These are phyloP conservation scores for Apolygus lucorum DNA, from an alignment of 1,140 invertebrate genomes.

Conservation along the genomic window DNA sequence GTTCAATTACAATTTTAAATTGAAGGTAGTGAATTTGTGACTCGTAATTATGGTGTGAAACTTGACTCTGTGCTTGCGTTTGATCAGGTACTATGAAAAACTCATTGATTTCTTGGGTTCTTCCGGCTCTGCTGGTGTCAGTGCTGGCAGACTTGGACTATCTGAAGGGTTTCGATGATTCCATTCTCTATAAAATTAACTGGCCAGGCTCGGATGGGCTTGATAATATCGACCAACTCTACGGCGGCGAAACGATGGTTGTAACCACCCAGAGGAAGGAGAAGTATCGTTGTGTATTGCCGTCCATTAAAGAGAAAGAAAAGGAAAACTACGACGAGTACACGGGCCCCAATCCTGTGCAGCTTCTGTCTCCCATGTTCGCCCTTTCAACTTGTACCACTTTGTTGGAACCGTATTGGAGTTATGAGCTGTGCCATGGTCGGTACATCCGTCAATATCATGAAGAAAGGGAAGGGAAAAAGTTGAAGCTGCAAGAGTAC, in stretches of 20 bases:
- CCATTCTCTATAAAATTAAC: constrained; percentile 67
- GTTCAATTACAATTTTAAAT: too few species aligned
- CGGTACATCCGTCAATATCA: constrained; percentile 85
- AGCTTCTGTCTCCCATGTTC: constrained; percentile 67
- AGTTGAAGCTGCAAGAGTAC: constrained; percentile 70
- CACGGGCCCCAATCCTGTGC: constrained; percentile 53
- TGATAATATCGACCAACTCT: constrained; percentile 3
- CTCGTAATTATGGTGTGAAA: too few species aligned
- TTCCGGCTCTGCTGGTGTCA: too few species aligned
- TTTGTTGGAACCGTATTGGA: constrained; percentile 86
- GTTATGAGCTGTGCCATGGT: constrained; percentile 94
- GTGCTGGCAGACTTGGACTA: too few species aligned
- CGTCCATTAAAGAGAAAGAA: constrained; percentile 51
- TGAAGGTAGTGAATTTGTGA: too few species aligned
- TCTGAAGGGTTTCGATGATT: constrained; percentile 70
- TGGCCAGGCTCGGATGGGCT: constrained; percentile 51
- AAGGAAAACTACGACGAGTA: constrained; percentile 37
- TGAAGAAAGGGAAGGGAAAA: constrained; percentile 83
- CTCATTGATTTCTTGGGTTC: too few species aligned
- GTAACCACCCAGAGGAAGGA: constrained; percentile 45
- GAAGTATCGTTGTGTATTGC: constrained; percentile 59
- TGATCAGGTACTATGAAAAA: too few species aligned
- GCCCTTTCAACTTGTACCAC: constrained; percentile 63
- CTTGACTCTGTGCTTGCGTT: too few species aligned
- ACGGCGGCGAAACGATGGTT: constrained; percentile 37